These are phyloP conservation scores for Phrynocephalus forsythii DNA, from an alignment of 2,797 vertebrate genomes.

Conservation along the genomic window DNA sequence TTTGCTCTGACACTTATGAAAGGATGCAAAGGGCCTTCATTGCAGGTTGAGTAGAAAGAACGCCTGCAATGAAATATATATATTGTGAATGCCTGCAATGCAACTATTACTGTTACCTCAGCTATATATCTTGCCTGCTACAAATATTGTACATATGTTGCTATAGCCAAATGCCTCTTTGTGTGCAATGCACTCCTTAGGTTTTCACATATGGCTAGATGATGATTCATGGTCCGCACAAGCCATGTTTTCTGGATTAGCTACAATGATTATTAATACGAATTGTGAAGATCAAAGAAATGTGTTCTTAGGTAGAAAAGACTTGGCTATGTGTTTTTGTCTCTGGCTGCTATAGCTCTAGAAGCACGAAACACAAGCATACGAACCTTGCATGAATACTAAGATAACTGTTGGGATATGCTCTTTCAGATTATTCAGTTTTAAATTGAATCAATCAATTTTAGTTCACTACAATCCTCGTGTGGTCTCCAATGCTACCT, in stretches of 20 bases:
- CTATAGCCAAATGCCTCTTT: neutral
- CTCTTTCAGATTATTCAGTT: neutral
- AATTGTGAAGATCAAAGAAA: neutral
- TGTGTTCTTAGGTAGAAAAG: neutral
- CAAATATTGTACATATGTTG: neutral
- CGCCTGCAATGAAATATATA: too few relatives aligned
- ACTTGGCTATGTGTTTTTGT: neutral
- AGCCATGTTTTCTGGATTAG: too few relatives aligned
- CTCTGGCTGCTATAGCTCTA: neutral
- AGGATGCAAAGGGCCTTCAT: neutral
- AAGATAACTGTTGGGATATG: neutral
- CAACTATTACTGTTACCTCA: neutral
- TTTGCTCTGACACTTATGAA: neutral
- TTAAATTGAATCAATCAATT: neutral
- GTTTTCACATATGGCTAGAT: too few relatives aligned
- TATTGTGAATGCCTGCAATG: neutral
- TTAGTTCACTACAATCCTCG: neutral
- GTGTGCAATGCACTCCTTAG: neutral
- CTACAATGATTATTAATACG: neutral
- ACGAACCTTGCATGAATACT: neutral
- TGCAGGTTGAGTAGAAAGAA: too few relatives aligned
- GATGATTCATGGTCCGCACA: too few relatives aligned
- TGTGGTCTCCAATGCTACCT: neutral
- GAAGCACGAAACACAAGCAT: neutral
- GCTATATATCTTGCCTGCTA: neutral